Evolutionary conservation across 2,888 invertebrate species (phyloP).

Genomic region (Pheosia tremula): DNA sequence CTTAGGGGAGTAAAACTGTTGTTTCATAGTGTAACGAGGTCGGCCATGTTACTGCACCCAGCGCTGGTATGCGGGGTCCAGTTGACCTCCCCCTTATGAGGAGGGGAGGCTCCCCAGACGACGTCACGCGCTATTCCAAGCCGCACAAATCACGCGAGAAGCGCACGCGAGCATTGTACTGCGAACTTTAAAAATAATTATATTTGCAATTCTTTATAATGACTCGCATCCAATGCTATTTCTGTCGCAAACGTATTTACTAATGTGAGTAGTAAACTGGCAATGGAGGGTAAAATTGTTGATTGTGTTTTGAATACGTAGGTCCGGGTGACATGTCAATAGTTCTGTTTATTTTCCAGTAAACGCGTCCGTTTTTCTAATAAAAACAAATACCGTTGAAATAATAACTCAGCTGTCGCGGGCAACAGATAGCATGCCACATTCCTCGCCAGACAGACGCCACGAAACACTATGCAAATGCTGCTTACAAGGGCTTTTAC

Average conservation of each 20-base stretch:
- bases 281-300: constrained; percentile 32
- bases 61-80: constrained; percentile 69
- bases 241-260: not conserved
- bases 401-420: constrained; percentile 68
- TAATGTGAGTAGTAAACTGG: not conserved
- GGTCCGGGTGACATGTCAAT: constrained; percentile 70
- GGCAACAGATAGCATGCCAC: constrained; percentile 69
- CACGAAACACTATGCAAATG: constrained; percentile 68
- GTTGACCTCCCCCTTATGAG: constrained; percentile 59
- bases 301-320: not conserved
- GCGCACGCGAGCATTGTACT: constrained; percentile 67
- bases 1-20: constrained; percentile 75
- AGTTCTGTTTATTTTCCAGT: constrained; percentile 73
- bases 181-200: constrained; percentile 46
- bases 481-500: constrained; percentile 43
- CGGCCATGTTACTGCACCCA: constrained; percentile 74
- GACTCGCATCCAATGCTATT: constrained; percentile 29
- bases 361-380: constrained; percentile 68
- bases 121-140: constrained; percentile 77
- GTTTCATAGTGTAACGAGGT: constrained; percentile 76
- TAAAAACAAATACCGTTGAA: constrained; percentile 73
- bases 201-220: constrained; percentile 18
- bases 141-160: constrained; percentile 79
- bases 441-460: constrained; percentile 55
- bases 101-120: constrained; percentile 65